phyloP scores from a whole-genome alignment of 2,797 vertebrate genomes.

The Vireo griseus region DNA sequence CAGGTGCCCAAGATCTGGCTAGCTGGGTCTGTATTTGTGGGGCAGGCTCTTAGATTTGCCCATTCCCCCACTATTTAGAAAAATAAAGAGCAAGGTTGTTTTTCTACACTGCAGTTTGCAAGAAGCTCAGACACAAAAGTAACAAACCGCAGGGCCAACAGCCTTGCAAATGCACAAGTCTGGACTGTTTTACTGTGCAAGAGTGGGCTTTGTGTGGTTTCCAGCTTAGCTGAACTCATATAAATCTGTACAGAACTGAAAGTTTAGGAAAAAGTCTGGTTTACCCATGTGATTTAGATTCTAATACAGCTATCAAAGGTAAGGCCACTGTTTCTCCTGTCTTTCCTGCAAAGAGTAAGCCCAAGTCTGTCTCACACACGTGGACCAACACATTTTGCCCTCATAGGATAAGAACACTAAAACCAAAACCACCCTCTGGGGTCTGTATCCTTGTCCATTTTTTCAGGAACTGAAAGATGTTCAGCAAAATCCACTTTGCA shows the following conservation, averaged over 20 bases:
- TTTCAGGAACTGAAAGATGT: background rate
- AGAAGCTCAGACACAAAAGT: background rate
- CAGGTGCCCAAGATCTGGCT: background rate
- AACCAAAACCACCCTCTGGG: background rate
- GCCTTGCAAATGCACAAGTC: background rate
- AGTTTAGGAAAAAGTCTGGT: background rate
- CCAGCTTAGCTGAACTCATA: background rate
- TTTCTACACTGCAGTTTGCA: background rate
- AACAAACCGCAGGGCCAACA: background rate
- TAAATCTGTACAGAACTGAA: background rate
- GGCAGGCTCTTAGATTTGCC: background rate
- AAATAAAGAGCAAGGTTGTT: background rate
- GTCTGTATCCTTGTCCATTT: background rate
- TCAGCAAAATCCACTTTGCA: background rate
- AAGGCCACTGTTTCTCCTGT: background rate
- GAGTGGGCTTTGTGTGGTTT: background rate
- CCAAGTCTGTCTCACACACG: accelerated
- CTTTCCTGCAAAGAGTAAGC: background rate
- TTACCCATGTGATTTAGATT: background rate
- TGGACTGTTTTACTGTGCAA: background rate
- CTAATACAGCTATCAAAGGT: background rate
- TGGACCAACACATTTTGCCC: background rate
- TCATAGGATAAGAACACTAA: background rate
- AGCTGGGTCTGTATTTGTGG: background rate
- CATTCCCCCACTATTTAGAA: background rate